Base-by-base conservation (phyloP, 1,140 invertebrate species). In the Anoplolepis gracilipes region DNA sequence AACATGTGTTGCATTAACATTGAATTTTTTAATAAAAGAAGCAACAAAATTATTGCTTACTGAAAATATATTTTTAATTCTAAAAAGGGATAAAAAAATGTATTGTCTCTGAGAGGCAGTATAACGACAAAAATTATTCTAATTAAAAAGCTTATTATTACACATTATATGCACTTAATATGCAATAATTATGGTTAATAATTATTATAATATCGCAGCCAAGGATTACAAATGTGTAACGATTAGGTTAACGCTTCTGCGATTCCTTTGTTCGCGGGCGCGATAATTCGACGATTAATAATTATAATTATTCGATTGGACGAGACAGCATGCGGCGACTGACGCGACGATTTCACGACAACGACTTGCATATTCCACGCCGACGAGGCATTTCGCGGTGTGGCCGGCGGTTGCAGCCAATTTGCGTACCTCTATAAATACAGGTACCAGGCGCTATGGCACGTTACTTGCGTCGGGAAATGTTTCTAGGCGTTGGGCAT, bases 401-500 rank as follows among this genome's bases (percentile, higher is more conserved):
- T n/a, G 36, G 62, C 22, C 67, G 57, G 73, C 57, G 87, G 87
- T 86, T 88, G 88, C 87, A 86, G 72, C 85, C 88, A 90, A 90
- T 90, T 90, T 90, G 88, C 88, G 88, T 90, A 90, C 78, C 88
- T 89, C 88, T 90, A 90, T 90, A 90, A 90, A 90, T 87, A 87
- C 88, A 76, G 79, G 88, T 87, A 90, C 88, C 77, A n/a, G 78
- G 64, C 49, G 33, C 19, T 46, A 33, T 46, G 82, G 61, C 53
- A 28, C 64, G 84, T 46, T 30, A 59, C 77, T 65, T 81, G 76
- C 39, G 76, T 87, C 87, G 84, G 90, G 86, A 91, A 90, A 91
- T 87, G 89, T 92, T 91, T 86, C 91, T 92, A 92, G 90, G 81
- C 86, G 87, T 91, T 89, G 84, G 73, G 87, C 85, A 86, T 85